Conservation (phyloP, 2,113 vertebrate species). For the Meles meles region DNA sequence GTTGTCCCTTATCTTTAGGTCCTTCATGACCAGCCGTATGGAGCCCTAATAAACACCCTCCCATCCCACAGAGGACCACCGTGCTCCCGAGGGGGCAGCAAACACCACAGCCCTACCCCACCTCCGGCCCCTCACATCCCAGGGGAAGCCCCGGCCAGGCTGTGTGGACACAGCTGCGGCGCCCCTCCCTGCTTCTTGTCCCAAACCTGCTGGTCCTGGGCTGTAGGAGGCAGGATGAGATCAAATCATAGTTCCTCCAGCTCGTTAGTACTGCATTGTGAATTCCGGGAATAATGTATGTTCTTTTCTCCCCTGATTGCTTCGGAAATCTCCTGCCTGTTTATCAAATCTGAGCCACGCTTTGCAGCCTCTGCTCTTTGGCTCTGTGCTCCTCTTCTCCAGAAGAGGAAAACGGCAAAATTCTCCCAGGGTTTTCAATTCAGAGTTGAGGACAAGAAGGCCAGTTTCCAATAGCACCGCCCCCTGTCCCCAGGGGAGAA, state of each 20-base stretch:
- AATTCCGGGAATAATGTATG: neutral
- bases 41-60: neutral
- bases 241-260: neutral
- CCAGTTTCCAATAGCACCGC: neutral
- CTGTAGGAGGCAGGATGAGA: neutral
- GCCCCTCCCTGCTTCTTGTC: neutral
- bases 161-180: fast-evolving
- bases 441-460: neutral
- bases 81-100: neutral
- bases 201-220: neutral
- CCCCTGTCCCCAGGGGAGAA: fast-evolving
- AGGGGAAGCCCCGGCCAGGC: neutral
- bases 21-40: neutral
- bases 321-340: constrained; percentile 44
- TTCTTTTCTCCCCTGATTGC: constrained; percentile 24
- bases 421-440: neutral
- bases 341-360: constrained; percentile 31
- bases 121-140: too few species aligned
- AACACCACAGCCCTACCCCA: fast-evolving
- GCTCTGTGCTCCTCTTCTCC: neutral
- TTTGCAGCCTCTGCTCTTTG: neutral
- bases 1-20: neutral
- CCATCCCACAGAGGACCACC: neutral
- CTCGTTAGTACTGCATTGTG: neutral
- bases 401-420: neutral